Conservation (phyloP, 1,140 invertebrate genomes). For the Fopius arisanus region DNA sequence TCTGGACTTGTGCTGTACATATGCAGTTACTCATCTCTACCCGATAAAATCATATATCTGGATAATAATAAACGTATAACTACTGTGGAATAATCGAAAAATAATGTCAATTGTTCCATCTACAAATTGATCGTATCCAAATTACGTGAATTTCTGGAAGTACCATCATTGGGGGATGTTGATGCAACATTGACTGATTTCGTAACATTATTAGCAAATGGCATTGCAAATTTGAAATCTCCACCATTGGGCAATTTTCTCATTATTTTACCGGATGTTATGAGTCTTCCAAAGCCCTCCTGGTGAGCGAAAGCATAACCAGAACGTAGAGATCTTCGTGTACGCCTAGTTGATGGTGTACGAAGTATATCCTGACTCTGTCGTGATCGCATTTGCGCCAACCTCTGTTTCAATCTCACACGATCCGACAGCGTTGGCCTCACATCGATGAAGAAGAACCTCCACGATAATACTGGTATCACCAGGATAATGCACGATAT, state of each 20-base stretch:
- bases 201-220: conserved; percentile 59
- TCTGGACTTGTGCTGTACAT: too few relatives aligned
- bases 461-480: conserved; percentile 92
- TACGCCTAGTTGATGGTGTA: conserved; percentile 85
- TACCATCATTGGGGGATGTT: conserved; percentile 61
- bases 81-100: too few relatives aligned
- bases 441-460: conserved; percentile 90
- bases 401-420: conserved; percentile 83
- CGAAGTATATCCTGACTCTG: conserved; percentile 80
- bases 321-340: conserved; percentile 88
- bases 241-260: conserved; percentile 76
- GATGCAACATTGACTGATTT: conserved; percentile 59
- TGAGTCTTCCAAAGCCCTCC: conserved; percentile 96
- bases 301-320: conserved; percentile 98
- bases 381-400: conserved; percentile 72
- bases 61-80: too few relatives aligned
- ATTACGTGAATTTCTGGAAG: conserved; percentile 67
- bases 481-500: conserved; percentile 86
- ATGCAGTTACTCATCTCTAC: too few relatives aligned
- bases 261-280: conserved; percentile 98
- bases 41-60: too few relatives aligned
- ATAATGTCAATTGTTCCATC: conserved; percentile 14
- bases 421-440: conserved; percentile 91
- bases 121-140: conserved; percentile 72
- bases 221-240: conserved; percentile 62